These are phyloP conservation scores for Rhagoletis pomonella DNA, from an alignment of 1,140 invertebrate genomes.

Conservation along the genomic window DNA sequence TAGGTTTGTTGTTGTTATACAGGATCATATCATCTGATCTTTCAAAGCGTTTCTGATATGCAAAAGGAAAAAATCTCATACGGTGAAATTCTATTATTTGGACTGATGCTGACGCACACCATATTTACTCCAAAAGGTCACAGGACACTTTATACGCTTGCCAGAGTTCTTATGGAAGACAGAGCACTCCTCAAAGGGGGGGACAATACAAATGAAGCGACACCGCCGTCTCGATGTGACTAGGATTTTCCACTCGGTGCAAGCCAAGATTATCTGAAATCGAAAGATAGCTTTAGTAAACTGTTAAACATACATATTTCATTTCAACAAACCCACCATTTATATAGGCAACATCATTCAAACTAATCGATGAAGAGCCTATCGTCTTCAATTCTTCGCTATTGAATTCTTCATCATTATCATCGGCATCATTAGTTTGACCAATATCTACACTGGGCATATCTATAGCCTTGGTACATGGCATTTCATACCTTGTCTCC, in stretches of 20 bases:
- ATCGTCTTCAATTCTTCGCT: slow-evolving; percentile 77
- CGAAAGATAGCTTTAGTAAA: background rate
- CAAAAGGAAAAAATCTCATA: too few species aligned
- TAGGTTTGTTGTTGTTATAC: too few species aligned
- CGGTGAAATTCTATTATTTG: background rate
- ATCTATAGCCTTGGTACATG: slow-evolving; percentile 60
- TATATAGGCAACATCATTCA: slow-evolving; percentile 94
- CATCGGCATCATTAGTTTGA: slow-evolving; percentile 54
- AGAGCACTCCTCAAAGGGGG: slow-evolving; percentile 91
- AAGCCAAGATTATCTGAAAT: slow-evolving; percentile 91
- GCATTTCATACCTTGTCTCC: slow-evolving; percentile 77
- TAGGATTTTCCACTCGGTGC: slow-evolving; percentile 96
- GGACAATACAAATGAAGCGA: slow-evolving; percentile 98
- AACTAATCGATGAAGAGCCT: slow-evolving; percentile 78
- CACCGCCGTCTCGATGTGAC: slow-evolving; percentile 89
- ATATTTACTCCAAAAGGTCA: slow-evolving; percentile 84
- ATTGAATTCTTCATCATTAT: slow-evolving; percentile 58
- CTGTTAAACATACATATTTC: background rate
- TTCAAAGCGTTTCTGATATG: too few species aligned
- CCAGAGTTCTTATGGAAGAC: slow-evolving; percentile 95
- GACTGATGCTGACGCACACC: slow-evolving; percentile 57
- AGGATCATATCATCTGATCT: too few species aligned
- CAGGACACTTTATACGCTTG: slow-evolving; percentile 77
- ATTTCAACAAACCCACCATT: slow-evolving; percentile 82
- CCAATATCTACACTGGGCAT: slow-evolving; percentile 47